Evolutionary conservation across 2,888 invertebrate species (phyloP), one percentile per base, ranked within the genome.

Genomic region (Stenurella melanura): DNA sequence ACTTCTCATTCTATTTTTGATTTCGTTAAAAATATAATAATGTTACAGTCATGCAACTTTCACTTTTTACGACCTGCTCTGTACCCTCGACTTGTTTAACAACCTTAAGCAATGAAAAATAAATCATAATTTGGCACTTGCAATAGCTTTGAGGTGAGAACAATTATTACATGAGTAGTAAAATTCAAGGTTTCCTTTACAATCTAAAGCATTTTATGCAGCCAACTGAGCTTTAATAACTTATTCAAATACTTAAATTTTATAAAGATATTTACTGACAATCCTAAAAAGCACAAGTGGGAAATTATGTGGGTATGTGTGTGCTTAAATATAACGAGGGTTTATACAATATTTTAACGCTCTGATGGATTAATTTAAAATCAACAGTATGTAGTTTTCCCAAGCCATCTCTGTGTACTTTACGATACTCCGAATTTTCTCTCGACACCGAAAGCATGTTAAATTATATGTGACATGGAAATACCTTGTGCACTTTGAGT

Each of bases 291-390:
- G 64, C 42, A 64, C 64, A 64, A 64, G 38, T 30, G 57, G 69
- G 69, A 57, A 69, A 69, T 69, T 69, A 69, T 69, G 38, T 69
- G 57, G 69, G 57, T 69, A 57, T 34, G 38, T 56, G 38, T 56
- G 69, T 69, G 69, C 69, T 57, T 69, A 58, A 69, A 57, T 58
- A 57, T 69, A 69, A 58, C 69, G 69, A 69, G 69, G 30, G 69
- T 19, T 69, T 69, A 61, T 57, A 76, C 72, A 78, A 78, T 64
- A 73, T 73, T 64, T 64, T 73, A 73, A 73, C 73, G 64, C 64
- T 73, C 50, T 12, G 64, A 50, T 73, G 73, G 73, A 64, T 73
- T 73, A 73, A 73, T 73, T 30, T 17, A 73, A 73, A 73, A 73
- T 73, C 63, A 73, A 73, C 73, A 73, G 64, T 56, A 54, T 60